Evolutionary conservation across 2,888 invertebrate species (phyloP).

Genomic region (Caenorhabditis imperialis): DNA sequence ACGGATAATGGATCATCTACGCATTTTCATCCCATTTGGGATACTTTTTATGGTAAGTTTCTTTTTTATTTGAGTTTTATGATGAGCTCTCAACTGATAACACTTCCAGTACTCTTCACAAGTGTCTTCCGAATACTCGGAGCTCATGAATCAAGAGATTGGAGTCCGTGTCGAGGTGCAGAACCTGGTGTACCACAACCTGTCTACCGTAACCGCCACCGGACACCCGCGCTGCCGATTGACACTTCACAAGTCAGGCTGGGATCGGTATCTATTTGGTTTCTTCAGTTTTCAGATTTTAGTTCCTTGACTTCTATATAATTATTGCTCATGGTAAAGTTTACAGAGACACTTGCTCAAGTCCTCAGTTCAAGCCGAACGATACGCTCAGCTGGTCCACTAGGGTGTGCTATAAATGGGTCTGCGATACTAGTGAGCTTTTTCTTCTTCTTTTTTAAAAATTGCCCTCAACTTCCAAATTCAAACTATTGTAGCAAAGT

Average conservation of each 20-base stretch:
- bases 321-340: constrained; percentile 5
- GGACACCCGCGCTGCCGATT: constrained; percentile 51
- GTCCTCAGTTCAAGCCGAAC: constrained; percentile 43
- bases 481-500: constrained; percentile 54
- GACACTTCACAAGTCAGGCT: constrained; percentile 57
- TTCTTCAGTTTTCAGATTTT: neutral
- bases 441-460: neutral
- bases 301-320: neutral
- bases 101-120: neutral
- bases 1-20: neutral
- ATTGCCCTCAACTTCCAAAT: neutral
- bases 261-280: constrained; percentile 46
- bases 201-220: constrained; percentile 31
- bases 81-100: neutral
- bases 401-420: constrained; percentile 62
- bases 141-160: constrained; percentile 48
- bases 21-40: neutral
- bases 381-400: constrained; percentile 62
- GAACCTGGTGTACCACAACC: constrained; percentile 45
- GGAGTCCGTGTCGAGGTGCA: constrained; percentile 43
- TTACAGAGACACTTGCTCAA: constrained; percentile 50
- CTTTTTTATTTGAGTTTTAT: constrained; percentile 3
- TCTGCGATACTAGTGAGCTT: constrained; percentile 58
- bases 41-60: neutral
- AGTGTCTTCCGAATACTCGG: constrained; percentile 28